Percentiles rank a stretch among this genome's conserved stretches.
phyloP scores from a whole-genome alignment of 1,140 invertebrate species.

The Megalopta genalis region DNA sequence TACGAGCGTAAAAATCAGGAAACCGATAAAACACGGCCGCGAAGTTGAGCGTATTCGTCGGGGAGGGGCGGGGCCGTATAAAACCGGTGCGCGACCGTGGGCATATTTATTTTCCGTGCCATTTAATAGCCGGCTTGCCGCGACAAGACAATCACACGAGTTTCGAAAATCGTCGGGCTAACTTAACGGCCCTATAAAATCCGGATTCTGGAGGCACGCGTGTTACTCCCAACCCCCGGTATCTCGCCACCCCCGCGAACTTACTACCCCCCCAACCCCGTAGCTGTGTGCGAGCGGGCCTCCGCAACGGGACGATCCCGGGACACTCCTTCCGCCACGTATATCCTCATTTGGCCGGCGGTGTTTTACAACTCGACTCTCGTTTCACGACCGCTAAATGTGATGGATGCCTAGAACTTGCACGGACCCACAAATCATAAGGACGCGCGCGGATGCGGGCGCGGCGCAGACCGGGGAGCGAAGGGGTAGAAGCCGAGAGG shows the following conservation, averaged over 20 bases:
- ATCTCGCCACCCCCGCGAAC: constrained; percentile 15
- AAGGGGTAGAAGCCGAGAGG: too few relatives aligned
- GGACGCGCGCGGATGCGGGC: neutral
- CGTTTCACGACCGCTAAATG: constrained; percentile 68
- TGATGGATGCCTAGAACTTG: constrained; percentile 64
- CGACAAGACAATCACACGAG: constrained; percentile 62
- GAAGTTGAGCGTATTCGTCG: constrained; percentile 20
- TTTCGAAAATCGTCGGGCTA: constrained; percentile 65
- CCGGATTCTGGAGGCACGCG: constrained; percentile 30
- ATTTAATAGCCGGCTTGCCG: constrained; percentile 57
- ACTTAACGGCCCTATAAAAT: constrained; percentile 67
- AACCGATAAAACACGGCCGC: constrained; percentile 33
- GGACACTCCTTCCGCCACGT: constrained; percentile 67
- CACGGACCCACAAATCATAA: constrained; percentile 63
- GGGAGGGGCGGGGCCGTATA: constrained; percentile 18
- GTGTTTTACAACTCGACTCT: constrained; percentile 72
- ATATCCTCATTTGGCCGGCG: constrained; percentile 69
- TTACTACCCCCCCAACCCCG: constrained; percentile 17
- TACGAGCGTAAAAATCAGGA: neutral
- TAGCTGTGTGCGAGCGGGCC: neutral
- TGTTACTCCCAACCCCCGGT: constrained; percentile 2
- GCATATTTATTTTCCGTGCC: constrained; percentile 62
- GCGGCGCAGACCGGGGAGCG: neutral
- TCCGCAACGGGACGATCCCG: constrained; percentile 57
- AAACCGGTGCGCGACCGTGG: constrained; percentile 12